Evolutionary conservation across 2,888 invertebrate genomes (phyloP), one percentile per base, ranked within the genome.

Genomic region (Apamea sordens): DNA sequence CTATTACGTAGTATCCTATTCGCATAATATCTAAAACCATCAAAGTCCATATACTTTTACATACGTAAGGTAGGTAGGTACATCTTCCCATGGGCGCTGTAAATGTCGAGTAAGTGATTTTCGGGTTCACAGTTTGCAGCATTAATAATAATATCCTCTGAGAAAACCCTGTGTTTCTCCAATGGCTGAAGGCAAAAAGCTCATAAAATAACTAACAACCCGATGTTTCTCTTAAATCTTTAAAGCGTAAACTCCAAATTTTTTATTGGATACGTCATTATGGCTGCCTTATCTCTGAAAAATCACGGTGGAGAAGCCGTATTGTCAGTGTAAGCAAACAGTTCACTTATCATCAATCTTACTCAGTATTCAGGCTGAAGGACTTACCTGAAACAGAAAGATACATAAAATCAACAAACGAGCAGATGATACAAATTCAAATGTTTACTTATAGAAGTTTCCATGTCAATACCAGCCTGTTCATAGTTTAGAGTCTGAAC

Each of bases 341-440:
- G 77, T 78, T 82, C 81, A 80, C 79, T 56, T 83, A 32, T 85
- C 79, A 91, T 88, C 81, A 78, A 81, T 85, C 89, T 88, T 88
- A 90, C 89, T 88, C 85, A 86, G 75, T 76, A 75, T 80, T 69
- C 78, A 59, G 59, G 78, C 63, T 70, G 83, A 80, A 84, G 71
- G 80, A 83, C 93, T 93, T 93, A 93, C 93, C 93, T 93, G 93
- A 85, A 93, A 93, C 89, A 86, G 85, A 90, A 90, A 90, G 64
- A 89, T 63, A 86, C 70, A 81, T 79, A 74, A 65, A 85, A 80
- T 88, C 73, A 88, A 84, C 76, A 83, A 77, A 77, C 32, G 56
- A 79, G 65, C 24, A 73, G 28, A 77, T 72, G n/a, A 73, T 36
- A 73, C 76, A 80, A 61, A 36, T 81, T 71, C 72, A 80, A 59